These are phyloP conservation scores for Montipora capricornis DNA, from an alignment of 64 coral and sea anemone species.

Conservation along the genomic window DNA sequence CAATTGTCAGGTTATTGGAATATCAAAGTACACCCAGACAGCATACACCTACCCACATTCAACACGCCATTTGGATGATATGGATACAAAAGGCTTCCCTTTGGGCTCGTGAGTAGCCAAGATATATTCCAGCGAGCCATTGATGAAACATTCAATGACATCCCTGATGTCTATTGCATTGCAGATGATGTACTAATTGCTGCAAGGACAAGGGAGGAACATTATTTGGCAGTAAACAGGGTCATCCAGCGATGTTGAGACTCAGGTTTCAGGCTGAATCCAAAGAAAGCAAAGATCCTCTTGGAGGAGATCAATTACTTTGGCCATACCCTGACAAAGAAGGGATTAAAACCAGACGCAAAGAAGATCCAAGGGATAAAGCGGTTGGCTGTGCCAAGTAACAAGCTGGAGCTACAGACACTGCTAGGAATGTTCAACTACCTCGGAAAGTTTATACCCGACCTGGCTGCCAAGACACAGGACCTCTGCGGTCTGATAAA, in stretches of 20 bases:
- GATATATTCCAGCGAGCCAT: neutral
- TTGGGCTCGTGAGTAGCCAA: neutral
- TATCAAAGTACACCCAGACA: neutral
- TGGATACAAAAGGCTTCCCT: neutral
- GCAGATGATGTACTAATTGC: neutral
- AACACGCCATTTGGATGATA: neutral
- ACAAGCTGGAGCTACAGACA: neutral
- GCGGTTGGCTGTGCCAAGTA: neutral
- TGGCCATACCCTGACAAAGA: neutral
- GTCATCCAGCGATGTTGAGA: conserved; percentile 58
- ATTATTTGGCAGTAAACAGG: conserved; percentile 61
- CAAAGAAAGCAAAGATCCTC: neutral
- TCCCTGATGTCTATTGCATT: neutral
- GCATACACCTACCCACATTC: neutral
- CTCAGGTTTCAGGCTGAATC: conserved; percentile 20
- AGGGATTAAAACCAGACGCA: neutral
- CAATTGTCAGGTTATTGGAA: neutral
- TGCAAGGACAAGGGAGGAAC: conserved; percentile 6
- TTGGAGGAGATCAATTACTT: neutral
- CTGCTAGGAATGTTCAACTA: neutral
- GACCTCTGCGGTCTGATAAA: neutral
- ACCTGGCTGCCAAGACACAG: neutral
- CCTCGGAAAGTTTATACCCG: neutral
- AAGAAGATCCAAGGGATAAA: too few relatives aligned
- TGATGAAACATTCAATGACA: neutral